These are phyloP conservation scores for Nemoura dubitans DNA, from an alignment of 2,888 invertebrate species.

Conservation along the genomic window DNA sequence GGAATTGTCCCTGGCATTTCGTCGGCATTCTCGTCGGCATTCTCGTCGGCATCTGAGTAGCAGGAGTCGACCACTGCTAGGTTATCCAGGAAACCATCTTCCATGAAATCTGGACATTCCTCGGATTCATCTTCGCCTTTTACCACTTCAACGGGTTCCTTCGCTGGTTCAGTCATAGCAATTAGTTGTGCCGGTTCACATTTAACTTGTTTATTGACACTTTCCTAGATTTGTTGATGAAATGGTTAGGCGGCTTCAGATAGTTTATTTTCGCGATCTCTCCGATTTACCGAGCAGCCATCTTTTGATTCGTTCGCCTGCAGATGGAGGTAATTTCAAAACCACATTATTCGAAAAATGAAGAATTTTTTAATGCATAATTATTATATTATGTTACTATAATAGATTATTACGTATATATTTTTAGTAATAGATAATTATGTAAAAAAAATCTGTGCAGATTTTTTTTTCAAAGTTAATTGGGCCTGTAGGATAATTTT, in stretches of 20 bases:
- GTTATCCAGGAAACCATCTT: conserved; percentile 30
- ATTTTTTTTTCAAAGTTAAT: no score
- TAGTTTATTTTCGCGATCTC: background rate
- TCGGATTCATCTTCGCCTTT: background rate
- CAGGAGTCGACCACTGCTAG: conserved; percentile 33
- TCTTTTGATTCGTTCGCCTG: background rate
- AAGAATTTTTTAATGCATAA: no score
- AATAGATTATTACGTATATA: no score
- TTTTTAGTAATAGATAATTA: no score
- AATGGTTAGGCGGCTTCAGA: background rate
- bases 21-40: background rate
- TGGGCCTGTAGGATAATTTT: no score
- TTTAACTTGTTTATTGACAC: background rate
- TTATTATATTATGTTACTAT: no score
- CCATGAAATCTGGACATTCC: conserved; percentile 23
- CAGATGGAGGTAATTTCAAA: no score
- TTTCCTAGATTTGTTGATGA: background rate
- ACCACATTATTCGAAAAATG: no score
- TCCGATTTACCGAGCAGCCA: background rate
- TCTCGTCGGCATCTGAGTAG: background rate
- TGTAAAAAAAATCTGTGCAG: no score
- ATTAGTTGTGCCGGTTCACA: background rate
- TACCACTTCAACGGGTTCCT: background rate
- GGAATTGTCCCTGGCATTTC: background rate
- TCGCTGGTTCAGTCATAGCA: background rate